Evolutionary conservation across 1,140 invertebrate species (phyloP).

Genomic region (Riptortus pedestris): DNA sequence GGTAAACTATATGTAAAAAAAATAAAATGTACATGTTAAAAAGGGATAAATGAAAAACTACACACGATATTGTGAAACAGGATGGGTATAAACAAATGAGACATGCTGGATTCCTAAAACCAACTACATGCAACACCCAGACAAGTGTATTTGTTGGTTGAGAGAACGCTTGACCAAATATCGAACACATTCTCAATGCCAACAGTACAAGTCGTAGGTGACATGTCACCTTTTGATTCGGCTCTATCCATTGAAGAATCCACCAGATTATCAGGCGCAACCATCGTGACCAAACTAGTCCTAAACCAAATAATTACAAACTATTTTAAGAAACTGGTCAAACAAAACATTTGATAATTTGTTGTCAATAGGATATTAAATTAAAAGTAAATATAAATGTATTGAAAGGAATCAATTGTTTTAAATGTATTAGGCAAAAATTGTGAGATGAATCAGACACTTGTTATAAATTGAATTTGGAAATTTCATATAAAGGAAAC

Average conservation of each 20-base stretch:
- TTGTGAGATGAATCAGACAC: background rate
- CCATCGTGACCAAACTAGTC: slow-evolving; percentile 22
- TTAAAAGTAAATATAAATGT: background rate
- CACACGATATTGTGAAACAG: slow-evolving; percentile 13
- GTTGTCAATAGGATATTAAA: background rate
- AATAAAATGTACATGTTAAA: no score
- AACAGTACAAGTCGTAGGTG: slow-evolving; percentile 15
- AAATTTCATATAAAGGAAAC: background rate
- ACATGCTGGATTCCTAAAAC: slow-evolving; percentile 16
- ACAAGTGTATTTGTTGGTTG: background rate
- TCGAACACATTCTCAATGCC: background rate
- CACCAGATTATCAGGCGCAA: slow-evolving; percentile 25
- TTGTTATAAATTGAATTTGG: background rate
- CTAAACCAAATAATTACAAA: slow-evolving; percentile 24
- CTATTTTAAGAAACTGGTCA: slow-evolving; percentile 14
- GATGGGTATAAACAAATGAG: background rate
- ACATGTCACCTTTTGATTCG: slow-evolving; percentile 24
- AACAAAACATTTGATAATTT: background rate
- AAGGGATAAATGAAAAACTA: background rate
- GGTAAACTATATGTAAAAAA: no score
- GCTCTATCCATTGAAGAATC: slow-evolving; percentile 24
- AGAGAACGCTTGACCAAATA: background rate
- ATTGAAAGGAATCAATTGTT: background rate
- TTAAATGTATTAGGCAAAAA: background rate
- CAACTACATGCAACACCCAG: slow-evolving; percentile 19